Evolutionary conservation across 1,140 invertebrate genomes (phyloP), one percentile per base, ranked within the genome.

Genomic region (Sinonovacula constricta): DNA sequence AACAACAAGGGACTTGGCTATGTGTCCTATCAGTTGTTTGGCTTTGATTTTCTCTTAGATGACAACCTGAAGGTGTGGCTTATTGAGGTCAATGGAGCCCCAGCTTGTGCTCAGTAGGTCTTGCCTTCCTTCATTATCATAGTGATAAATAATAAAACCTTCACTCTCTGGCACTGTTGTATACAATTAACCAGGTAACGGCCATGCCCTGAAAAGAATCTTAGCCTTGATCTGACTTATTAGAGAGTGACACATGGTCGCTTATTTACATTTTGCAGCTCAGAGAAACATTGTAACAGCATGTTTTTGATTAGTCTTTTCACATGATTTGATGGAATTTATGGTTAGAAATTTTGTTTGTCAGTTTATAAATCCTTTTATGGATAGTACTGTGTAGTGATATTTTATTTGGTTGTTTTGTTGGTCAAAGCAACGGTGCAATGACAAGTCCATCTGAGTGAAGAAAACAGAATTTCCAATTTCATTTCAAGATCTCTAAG

Each of bases 1-100:
- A 80, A 76, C 33, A 86, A 82, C 4, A 81, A 80, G 26, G 74
- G 81, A 30, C 54, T 83, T 0, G 83, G 81, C 0, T 85, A 86
- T 69, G 65, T 67, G 34, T 85, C 84, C 67, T 87, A 86, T 67
- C 86, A 86, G 78, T 56, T 86, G 66, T 85, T 86, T 81, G 84
- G 87, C 0, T 83, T 85, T 83, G 85, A 87, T 54, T 86, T 87
- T 68, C 62, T 86, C 63, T 24, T 88, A 14, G 84, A 87, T 79
- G 83, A 83, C 34, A 69, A 81, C 24, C 66, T 86, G 75, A 81
- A 85, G 49, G 81, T 88, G 1, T 85, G 81, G 80, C 56, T 88
- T 24, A 70, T 88, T 53, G 86, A 88, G 72, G 74, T 88, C 15
- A 88, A 88, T 71, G 85, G 85, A 28, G 85, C 83, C n/a, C 86